Base-by-base conservation (phyloP, 2,797 vertebrate species). In the Antennarius maculatus region DNA sequence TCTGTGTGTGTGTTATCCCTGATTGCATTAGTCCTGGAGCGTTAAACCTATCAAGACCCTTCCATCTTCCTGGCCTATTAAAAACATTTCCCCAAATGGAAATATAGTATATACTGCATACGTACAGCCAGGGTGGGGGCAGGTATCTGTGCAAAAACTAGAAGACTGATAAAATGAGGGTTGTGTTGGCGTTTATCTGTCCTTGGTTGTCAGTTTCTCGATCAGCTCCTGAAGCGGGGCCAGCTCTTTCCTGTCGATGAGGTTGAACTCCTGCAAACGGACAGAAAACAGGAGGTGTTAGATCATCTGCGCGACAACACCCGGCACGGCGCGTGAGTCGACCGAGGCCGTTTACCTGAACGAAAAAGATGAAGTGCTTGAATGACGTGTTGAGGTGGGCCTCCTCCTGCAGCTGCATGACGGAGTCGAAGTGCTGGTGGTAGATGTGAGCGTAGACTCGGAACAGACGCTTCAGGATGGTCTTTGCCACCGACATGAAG, bases 351-450 rank as follows among this genome's bases (percentile, higher is more conserved):
- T 23, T 77, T 85, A 98, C 97, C 96, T 98, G 97, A 86, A 99
- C 96, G 62, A 99, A 99, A 83, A 98, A 99, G 91, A 99, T 99
- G 95, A 99, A 99, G 95, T 99, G 97, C 92, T 99, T 99, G 92
- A 99, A 99, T 14, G 97, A 99, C 5, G 97, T 99, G 91, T 99
- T 99, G 70, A 99, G 95, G 90, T 99, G 97, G 28, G 97, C 97
- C 91, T 99, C 97, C 74, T 99, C 97, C 77, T 99, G 97, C 52
- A 99, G 95, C 89, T 98, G 96, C 86, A 99, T 99, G 79, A 99
- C 97, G 0, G 97, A 96, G 69, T 99, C 97, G 87, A 99, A 99
- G 93, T 99, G 97, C 89, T 99, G 97, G 90, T 99, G 97, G 80
- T 99, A 99, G 87, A 99, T 98, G 89, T 99, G 97, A 65, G 97